Base-by-base conservation (phyloP, 2,113 vertebrate genomes). In the Aythya baeri region DNA sequence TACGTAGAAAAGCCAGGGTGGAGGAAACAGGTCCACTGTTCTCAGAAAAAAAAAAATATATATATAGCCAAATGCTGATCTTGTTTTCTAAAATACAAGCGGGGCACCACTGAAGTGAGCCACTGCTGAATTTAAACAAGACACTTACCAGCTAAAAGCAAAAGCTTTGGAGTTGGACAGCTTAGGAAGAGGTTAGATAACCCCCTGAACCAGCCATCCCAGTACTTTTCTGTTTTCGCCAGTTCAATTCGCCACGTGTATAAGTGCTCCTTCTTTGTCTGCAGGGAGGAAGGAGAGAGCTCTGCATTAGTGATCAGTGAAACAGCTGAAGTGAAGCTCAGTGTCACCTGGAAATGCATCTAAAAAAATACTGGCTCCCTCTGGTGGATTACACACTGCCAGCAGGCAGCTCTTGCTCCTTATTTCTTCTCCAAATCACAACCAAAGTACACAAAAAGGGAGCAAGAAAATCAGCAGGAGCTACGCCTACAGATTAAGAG, bases 151-250 rank as follows among this genome's bases (percentile, higher is more conserved):
- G 99, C 99, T 67, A 99, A 98, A 80, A 99, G 98, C 41, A 99
- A 98, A 72, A 99, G 97, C 94, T 99, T 99, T 91, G 99, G 99
- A 83, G 98, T 98, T 12, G 99, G 94, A 84, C 99, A 99, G 94
- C 98, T 98, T 50, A 99, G 99, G 94, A 99, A 99, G 86, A 99
- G 99, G 83, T 99, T 98, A 38, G 99, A 99, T 50, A 99, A 98
- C 36, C 99, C 99, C 95, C 98, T 97, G 96, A 99, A 99, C 99
- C 99, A 99, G 94, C 99, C 99, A 9, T 99, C 99, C 99, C 99
- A 99, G 94, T 99, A 99, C 93, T 99, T 99, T 59, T 99, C 99
- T 11, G 99, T 99, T 98, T 99, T 99, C 21, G 99, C 98, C 95
- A 99, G 98, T 73, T 99, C 99, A 54, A 99, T 99, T 91, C 99